Base-by-base conservation (phyloP, 2,113 vertebrate genomes). In the Callocephalon fimbriatum region DNA sequence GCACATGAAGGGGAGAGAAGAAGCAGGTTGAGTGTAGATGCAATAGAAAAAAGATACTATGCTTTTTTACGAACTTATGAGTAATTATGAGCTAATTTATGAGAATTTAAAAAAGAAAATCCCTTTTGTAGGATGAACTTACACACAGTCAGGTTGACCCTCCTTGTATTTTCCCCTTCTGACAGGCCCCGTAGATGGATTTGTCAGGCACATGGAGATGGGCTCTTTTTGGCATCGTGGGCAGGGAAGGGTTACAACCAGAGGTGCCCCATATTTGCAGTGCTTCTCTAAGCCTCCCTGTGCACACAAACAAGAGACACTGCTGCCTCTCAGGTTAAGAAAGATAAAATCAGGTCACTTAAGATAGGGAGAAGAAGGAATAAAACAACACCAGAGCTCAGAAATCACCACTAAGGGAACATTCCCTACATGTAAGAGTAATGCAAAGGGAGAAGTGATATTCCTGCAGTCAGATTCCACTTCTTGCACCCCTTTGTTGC, bases 271-370 rank as follows among this genome's bases (percentile, higher is more conserved):
- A 91, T 61, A 95, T 95, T 91, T 51, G 27, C 65, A 84, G 56
- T 13, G 27, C 58, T 85, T 81, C 68, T 68, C 51, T 87, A 87
- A 91, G 76, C 80, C 76, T 94, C 68, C 23, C 8, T 40, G 7
- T 42, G 66, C 62, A 93, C 65, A 93, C 66, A 84, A 84, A 94
- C 71, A 92, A 92, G 67, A 93, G 26, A 63, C 1, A 21, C 38
- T 93, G 68, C 76, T 84, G 50, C 78, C 89, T 61, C 76, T 82
- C 83, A 48, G 0, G 3, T 79, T 76, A 87, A 92, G 79, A 78
- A 87, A 91, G 91, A 95, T 95, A 96, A 97, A 97, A 97, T 91
- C 86, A 75, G 95, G 91, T 97, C 95, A 97, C 80, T 91, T 85
- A 95, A 95, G 77, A 84, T 15, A 65, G 65, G 53, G 56, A 90